Percentiles rank a stretch among this genome's conserved stretches.
phyloP scores from a whole-genome alignment of 2,888 invertebrate species.

The Capitulum mitella region DNA sequence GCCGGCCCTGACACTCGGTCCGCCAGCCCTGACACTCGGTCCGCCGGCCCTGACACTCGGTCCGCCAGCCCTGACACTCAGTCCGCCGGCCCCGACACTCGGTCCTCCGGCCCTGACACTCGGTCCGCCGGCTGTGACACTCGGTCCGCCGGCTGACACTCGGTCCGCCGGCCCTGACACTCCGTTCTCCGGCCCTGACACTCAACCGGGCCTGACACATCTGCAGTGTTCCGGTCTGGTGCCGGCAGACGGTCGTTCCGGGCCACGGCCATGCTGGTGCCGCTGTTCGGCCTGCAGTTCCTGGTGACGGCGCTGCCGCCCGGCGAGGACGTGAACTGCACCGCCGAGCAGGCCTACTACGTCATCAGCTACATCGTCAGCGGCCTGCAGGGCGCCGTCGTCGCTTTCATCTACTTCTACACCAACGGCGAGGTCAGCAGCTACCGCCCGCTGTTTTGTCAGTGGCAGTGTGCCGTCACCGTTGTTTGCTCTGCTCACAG shows the following conservation, averaged over 20 bases:
- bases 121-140: not conserved
- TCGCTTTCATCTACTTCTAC: constrained; percentile 17
- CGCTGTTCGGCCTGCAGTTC: constrained; percentile 15
- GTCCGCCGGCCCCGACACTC: no score
- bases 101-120: not conserved
- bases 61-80: no score
- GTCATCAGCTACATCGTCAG: constrained; percentile 10
- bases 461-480: no score
- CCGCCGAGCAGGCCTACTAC: constrained; percentile 16
- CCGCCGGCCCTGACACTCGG: no score
- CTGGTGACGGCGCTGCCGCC: constrained; percentile 12
- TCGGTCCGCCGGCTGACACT: no score
- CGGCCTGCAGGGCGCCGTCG: constrained; percentile 10
- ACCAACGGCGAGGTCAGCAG: constrained; percentile 11
- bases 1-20: no score
- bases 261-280: constrained; percentile 4
- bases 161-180: no score
- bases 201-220: no score
- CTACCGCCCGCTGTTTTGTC: no score
- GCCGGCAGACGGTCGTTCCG: constrained; percentile 11
- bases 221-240: not conserved
- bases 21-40: no score
- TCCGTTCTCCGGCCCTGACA: no score
- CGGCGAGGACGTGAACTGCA: not conserved
- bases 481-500: no score